Evolutionary conservation across 2,797 vertebrate genomes (phyloP).

Genomic region (Onychomys torridus): DNA sequence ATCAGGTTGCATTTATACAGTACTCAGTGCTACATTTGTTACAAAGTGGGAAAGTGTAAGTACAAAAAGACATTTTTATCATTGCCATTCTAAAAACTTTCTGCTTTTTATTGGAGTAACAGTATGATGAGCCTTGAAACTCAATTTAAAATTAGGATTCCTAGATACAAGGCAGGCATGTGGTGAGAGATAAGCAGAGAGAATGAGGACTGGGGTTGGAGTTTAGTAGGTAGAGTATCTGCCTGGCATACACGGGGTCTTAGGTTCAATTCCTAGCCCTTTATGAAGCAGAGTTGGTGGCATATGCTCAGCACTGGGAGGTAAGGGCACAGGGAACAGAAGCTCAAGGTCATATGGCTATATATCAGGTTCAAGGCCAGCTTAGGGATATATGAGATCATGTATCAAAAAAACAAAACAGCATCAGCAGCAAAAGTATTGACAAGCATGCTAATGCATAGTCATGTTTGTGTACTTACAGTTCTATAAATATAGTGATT

Average conservation of each 20-base stretch:
- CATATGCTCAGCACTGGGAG: background rate
- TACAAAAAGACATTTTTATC: background rate
- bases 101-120: background rate
- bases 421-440: background rate
- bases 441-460: background rate
- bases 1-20: background rate
- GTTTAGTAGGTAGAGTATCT: background rate
- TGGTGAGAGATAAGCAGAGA: no score
- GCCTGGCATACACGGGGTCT: fast-evolving
- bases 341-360: background rate
- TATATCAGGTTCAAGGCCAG: background rate
- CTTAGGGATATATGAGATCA: background rate
- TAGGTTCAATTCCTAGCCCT: fast-evolving
- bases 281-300: no score
- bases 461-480: background rate
- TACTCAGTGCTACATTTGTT: background rate
- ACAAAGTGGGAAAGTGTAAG: background rate
- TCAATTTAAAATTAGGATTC: background rate
- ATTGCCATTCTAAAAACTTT: background rate
- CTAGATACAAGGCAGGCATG: background rate
- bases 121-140: background rate
- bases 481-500: background rate
- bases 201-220: background rate
- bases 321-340: background rate
- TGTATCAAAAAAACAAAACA: background rate